These are phyloP conservation scores for Acyrthosiphon pisum DNA, from an alignment of 1,140 invertebrate species.

Conservation along the genomic window DNA sequence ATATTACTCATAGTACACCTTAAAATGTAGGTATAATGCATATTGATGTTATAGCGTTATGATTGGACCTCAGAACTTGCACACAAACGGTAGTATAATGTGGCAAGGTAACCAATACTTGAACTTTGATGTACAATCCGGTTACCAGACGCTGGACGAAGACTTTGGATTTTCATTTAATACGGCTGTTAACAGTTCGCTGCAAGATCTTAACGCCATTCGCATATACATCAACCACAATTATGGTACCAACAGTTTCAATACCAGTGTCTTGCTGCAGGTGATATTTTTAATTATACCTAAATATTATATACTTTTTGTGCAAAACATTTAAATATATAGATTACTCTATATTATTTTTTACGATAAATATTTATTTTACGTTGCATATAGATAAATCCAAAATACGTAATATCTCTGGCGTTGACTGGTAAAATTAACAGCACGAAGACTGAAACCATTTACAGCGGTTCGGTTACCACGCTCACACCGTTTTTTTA, in stretches of 20 bases:
- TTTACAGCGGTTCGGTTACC: slow-evolving; percentile 39
- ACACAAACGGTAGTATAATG: slow-evolving; percentile 55
- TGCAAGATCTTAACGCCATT: slow-evolving; percentile 56
- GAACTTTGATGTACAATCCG: slow-evolving; percentile 49
- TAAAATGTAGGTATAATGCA: neutral
- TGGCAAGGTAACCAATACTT: slow-evolving; percentile 55
- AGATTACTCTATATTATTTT: neutral
- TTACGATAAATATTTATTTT: neutral
- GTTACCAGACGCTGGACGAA: slow-evolving; percentile 53
- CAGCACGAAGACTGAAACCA: slow-evolving; percentile 41
- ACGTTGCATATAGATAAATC: slow-evolving; percentile 32
- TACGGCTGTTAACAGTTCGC: slow-evolving; percentile 52
- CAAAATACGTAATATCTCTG: slow-evolving; percentile 46
- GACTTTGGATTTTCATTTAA: slow-evolving; percentile 50
- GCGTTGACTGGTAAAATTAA: slow-evolving; percentile 33
- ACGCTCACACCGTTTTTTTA: slow-evolving; percentile 51
- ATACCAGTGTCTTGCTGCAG: slow-evolving; percentile 53
- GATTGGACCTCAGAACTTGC: slow-evolving; percentile 35
- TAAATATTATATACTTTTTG: neutral
- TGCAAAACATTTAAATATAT: neutral
- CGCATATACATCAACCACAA: slow-evolving; percentile 51
- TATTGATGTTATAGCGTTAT: slow-evolving; percentile 47
- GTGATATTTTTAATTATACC: neutral
- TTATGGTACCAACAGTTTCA: slow-evolving; percentile 32
- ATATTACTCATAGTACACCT: neutral